These are phyloP conservation scores for Telenomus remus DNA, from an alignment of 1,140 invertebrate genomes.

Conservation along the genomic window DNA sequence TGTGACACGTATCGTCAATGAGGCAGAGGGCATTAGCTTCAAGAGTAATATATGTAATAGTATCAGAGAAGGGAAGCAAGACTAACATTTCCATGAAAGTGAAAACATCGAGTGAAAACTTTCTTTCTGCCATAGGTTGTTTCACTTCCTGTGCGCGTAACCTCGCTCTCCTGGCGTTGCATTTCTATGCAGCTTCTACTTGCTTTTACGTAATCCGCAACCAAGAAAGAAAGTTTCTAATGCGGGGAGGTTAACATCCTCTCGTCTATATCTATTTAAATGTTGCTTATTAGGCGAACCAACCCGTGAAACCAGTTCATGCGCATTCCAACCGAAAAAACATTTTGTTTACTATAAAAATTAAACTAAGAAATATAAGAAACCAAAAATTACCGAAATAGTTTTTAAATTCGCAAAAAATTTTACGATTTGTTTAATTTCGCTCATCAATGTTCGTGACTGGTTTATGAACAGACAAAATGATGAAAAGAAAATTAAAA, in stretches of 20 bases:
- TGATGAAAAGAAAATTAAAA: no score
- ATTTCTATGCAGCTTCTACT: conserved; percentile 57
- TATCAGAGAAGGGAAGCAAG: conserved; percentile 53
- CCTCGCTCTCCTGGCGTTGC: conserved; percentile 60
- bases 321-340: conserved; percentile 48
- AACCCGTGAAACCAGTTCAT: conserved; percentile 53
- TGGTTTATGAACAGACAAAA: no score
- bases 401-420: no score
- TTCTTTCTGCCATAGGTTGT: conserved; percentile 73
- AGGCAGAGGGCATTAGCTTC: conserved; percentile 55
- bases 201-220: conserved; percentile 58
- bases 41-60: conserved; percentile 59
- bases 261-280: conserved; percentile 67
- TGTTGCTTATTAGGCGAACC: conserved; percentile 56
- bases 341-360: conserved; percentile 24
- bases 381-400: no score
- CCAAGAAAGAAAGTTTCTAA: conserved; percentile 67
- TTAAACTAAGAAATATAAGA: neutral
- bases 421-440: no score
- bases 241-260: conserved; percentile 62
- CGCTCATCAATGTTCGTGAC: no score
- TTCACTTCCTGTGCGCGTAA: conserved; percentile 76
- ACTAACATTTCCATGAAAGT: conserved; percentile 74
- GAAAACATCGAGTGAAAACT: conserved; percentile 74
- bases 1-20: conserved; percentile 51